Evolutionary conservation across 23 tunicate species (phyloP), one percentile per base, ranked within the genome.

Genomic region (Corella eumyota): DNA sequence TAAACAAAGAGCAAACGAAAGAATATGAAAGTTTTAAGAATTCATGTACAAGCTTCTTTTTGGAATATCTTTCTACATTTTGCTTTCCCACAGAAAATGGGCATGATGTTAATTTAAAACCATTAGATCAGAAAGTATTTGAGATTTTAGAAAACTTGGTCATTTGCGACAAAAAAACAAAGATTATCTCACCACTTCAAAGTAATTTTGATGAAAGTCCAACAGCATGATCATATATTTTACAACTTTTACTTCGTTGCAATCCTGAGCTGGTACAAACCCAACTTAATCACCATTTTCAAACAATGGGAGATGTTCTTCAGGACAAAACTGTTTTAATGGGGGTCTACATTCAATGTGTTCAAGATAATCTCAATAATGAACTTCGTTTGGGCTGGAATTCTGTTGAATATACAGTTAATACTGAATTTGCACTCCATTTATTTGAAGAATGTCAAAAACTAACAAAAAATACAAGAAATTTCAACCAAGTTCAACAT

Each of bases 11-110:
- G 15, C 67, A 67, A 28, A 31, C 32, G 32, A 61, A 34, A 34
- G 60, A 67, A 29, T 32, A 58, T 59, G 61, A 38, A 32, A 36
- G 3, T 4, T 76, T 76, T 28, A 62, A 59, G 45, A 32, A 51
- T 4, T 30, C 47, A 68, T 52, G 75, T 74, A 76, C 83, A 30
- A 76, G 83, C 45, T 76, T 76, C 35, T 76, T 76, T 38, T 51
- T 76, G 59, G 74, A 68, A 58, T 76, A 76, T 68, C 46, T 76
- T 32, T 57, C 83, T 2, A 62, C 71, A 24, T 67, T 73, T 31
- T 62, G 67, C 25, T 62, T 62, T 62, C 67, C 67, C n/a, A n/a
- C n/a, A 7, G 28, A 28, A 34, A 19, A 51, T 5, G 58, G 36
- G 21, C 9, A 26, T 22, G 27, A 34, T 46, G 70, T 26, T 3